Evolutionary conservation across 2,888 invertebrate genomes (phyloP), one percentile per base, ranked within the genome.

Genomic region (Polydrusus pterygomalis): DNA sequence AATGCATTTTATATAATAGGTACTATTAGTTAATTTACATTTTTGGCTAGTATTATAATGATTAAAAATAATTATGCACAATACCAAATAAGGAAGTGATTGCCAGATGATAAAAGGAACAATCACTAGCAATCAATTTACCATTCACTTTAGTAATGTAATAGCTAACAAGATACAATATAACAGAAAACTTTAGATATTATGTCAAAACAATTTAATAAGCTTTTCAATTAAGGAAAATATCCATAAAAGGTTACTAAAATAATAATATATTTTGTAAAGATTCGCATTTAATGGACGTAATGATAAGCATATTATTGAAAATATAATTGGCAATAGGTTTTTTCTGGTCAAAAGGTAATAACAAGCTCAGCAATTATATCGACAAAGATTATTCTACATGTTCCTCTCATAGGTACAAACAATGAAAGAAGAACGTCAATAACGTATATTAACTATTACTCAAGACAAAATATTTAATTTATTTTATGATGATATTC

Each of bases 241-340:
- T 30, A 60, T 2, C 58, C 58, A 60, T 60, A 8, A 60, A 60
- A 60, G 58, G 58, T 60, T 60, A 38, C 38, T 38, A n/a, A 60
- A 60, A 17, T 60, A 60, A 60, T 38, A 60, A 38, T 10, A 11
- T 7, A 60, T 3, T 60, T 60, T 38, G 10, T 60, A 60, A 60
- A 38, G 38, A 60, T 60, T 6, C 5, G 30, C 6, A 38, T 60
- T 30, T 38, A 34, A 34, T 34, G 34, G 34, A 58, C 34, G 58
- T 34, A 34, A 58, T 15, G 58, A 58, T 38, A 58, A 58, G 58
- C 34, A 58, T 58, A 58, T n/a, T n/a, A 38, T 38, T 38, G 38
- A 17, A 15, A 60, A 60, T 18, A 40, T 60, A 60, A 60, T 60
- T 60, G 58, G 18, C 11, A 38, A 60, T 9, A 15, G 34, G 10